These are phyloP conservation scores for Caenorhabditis japonica DNA, from an alignment of 2,888 invertebrate species.

Conservation along the genomic window DNA sequence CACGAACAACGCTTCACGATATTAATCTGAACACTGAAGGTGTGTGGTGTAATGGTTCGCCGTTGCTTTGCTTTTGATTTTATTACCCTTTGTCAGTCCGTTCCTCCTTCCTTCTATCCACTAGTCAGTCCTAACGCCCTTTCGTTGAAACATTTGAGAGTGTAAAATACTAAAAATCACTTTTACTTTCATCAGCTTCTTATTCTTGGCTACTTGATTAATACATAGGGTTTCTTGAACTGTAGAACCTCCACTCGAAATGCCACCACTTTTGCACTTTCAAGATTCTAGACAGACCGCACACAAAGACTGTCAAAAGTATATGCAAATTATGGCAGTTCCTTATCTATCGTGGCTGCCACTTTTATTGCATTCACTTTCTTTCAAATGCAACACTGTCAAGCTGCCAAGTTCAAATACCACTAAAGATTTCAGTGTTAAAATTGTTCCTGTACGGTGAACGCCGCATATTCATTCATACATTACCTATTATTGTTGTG, in stretches of 20 bases:
- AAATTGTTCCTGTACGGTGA: too few species aligned
- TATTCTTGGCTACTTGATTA: too few species aligned
- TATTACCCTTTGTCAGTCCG: conserved; percentile 36
- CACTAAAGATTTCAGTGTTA: too few species aligned
- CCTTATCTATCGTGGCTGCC: conserved; percentile 16
- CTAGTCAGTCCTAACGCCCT: too few species aligned
- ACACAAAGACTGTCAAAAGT: conserved; percentile 22
- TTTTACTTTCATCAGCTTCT: not conserved
- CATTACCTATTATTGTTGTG: too few species aligned
- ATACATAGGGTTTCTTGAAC: too few species aligned
- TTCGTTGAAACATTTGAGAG: conserved; percentile 8
- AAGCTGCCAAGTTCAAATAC: too few species aligned
- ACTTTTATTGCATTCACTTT: conserved; percentile 16
- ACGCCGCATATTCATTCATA: too few species aligned
- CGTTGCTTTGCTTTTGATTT: conserved; percentile 9
- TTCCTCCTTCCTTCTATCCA: not conserved
- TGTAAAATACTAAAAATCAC: conserved; percentile 8
- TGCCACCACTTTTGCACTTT: too few species aligned
- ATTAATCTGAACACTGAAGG: conserved; percentile 23
- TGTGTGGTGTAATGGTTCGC: conserved; percentile 35
- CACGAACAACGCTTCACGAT: conserved; percentile 9
- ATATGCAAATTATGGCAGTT: conserved; percentile 30
- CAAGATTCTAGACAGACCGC: conserved; percentile 8
- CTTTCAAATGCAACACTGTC: not conserved
- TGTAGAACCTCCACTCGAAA: too few species aligned